Conservation (phyloP, 2,797 vertebrate genomes). For the Amazonetta brasiliensis region DNA sequence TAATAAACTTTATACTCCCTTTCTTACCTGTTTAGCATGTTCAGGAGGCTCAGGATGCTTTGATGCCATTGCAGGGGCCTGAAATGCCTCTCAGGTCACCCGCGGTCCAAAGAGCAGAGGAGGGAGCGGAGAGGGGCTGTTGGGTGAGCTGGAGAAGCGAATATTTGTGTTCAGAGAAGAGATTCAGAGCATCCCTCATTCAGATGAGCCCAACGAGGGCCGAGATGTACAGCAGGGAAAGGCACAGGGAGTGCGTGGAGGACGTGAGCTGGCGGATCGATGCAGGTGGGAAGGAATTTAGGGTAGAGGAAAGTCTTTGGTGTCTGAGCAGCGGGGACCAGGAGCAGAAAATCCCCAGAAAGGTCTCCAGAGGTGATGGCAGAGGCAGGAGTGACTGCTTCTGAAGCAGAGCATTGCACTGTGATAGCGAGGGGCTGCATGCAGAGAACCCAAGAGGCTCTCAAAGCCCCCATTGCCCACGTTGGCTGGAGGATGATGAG, state of each 20-base stretch:
- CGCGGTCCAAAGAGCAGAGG: accelerated
- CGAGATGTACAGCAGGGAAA: background rate
- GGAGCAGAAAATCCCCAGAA: background rate
- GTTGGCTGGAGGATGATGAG: background rate
- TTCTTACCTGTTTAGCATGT: background rate
- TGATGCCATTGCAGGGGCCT: background rate
- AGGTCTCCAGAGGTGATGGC: background rate
- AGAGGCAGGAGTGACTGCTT: background rate
- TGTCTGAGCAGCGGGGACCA: background rate
- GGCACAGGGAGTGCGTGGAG: background rate
- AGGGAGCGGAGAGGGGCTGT: background rate
- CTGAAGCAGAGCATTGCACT: background rate
- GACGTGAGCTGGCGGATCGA: accelerated
- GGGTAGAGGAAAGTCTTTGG: background rate
- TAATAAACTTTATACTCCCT: background rate
- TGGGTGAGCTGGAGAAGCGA: background rate
- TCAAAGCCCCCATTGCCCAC: background rate
- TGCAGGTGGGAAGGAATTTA: background rate
- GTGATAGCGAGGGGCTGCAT: background rate
- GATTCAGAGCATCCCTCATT: background rate
- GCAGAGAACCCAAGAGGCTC: accelerated
- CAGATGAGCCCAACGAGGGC: background rate
- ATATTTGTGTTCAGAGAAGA: background rate
- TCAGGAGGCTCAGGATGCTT: background rate
- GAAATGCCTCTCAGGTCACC: background rate